Base-by-base conservation (phyloP, 2,113 vertebrate genomes). In the Cryptotis parvus region DNA sequence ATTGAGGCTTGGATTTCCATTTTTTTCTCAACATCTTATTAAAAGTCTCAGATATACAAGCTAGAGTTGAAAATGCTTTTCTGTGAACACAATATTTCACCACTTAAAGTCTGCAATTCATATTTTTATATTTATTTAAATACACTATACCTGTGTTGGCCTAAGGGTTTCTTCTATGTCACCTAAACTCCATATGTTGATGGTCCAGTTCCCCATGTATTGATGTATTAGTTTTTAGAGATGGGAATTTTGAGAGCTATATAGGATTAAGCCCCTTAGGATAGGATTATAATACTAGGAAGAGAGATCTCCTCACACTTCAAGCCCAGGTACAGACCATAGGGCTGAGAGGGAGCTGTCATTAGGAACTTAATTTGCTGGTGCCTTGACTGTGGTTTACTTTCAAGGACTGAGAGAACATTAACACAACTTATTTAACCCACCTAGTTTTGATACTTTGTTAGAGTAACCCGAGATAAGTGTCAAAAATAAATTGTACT, bases 11-110 rank as follows among this genome's bases (percentile, higher is more conserved):
- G 24, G 8, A 29, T 65, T 87, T 87, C 84, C 43, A 80, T 83
- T 82, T 89, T 52, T 27, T n/a, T 1, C 24, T 11, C 9, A 79
- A 77, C 1, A 61, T 31, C 43, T 80, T 87, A 74, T 78, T 87
- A 77, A 61, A 94, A 75, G 8, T 92, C 87, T 84, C 7, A 87
- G 81, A 86, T 20, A 35, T 49, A 55, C 22, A 49, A n/a, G 84
- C 22, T 26, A 89, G 89, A 74, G 16, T 15, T 84, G 11, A 31
- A 90, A 70, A 84, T 88, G 24, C 49, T 65, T 84, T 77, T 49
- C n/a, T 37, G 37, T 69, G 12, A 90, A 55, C 4, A 90, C 10
- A 12, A 74, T 78, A 77, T 89, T 39, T 3, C 39, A 1, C 8
- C 43, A 73, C 20, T 80, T 80, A 83, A 73, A 33, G 80, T 87